Percentiles rank a stretch among this genome's conserved stretches.
Evolutionary conservation across 1,140 invertebrate genomes (phyloP).

Genomic region (Drosophila miranda): DNA sequence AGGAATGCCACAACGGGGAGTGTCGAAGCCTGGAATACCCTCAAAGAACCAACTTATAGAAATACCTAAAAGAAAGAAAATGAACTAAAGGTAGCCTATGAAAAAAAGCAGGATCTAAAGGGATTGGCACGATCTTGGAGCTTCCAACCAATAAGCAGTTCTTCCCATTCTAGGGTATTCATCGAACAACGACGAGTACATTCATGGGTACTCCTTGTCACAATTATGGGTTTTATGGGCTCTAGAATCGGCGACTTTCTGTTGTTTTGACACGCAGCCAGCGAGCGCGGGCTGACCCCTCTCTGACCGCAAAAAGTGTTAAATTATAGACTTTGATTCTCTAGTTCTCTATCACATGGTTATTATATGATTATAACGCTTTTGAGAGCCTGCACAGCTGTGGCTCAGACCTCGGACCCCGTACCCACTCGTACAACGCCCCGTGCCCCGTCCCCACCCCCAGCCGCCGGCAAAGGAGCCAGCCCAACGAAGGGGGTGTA

Average conservation of each 20-base stretch:
- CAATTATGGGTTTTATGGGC: slow-evolving; percentile 13
- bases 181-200: no score
- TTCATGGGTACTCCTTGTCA: not conserved
- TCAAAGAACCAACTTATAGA: no score
- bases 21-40: no score
- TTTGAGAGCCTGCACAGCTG: slow-evolving; percentile 48
- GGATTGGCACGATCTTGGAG: no score
- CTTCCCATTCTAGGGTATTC: no score
- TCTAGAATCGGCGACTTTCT: slow-evolving; percentile 49
- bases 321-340: slow-evolving; percentile 71
- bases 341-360: slow-evolving; percentile 27
- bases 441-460: not conserved
- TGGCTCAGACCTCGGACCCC: no score
- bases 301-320: slow-evolving; percentile 70
- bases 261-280: slow-evolving; percentile 81
- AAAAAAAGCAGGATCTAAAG: no score
- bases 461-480: not conserved
- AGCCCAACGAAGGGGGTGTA: not conserved
- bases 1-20: not conserved
- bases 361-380: slow-evolving; percentile 52
- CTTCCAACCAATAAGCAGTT: no score
- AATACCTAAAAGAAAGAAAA: no score
- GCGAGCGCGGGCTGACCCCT: slow-evolving; percentile 17
- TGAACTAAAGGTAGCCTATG: no score
- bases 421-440: no score